Evolutionary conservation across 1,140 invertebrate species (phyloP), one percentile per base, ranked within the genome.

Genomic region (Cylas formicarius): DNA sequence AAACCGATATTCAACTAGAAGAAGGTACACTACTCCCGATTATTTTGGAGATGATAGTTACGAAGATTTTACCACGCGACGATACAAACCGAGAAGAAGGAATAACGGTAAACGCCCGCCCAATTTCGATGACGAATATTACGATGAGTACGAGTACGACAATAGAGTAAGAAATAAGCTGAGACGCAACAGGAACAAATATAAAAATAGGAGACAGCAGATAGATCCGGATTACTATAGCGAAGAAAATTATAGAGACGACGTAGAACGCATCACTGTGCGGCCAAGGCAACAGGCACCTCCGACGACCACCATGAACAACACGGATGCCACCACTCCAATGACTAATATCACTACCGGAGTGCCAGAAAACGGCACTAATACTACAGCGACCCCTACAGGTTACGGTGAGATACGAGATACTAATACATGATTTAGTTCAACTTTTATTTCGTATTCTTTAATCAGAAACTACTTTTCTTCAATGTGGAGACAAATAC

Each of bases 311-410:
- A 7, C 32, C 10, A 45, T 47, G 8, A 51, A 29, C n/a, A 26
- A 17, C 5, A 26, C 16, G 5, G 14, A 21, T 0, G 20, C 33
- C 14, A 44, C 43, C 4, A 48, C 44, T 2, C 34, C 14, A 9
- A 36, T 24, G 14, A 46, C 43, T 3, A 43, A 40, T 24, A 37
- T 39, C 20, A 54, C 52, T 9, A 51, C 40, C 18, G 45, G 29
- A 16, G 14, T 16, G 16, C 42, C 13, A 35, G 22, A 9, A 33
- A 28, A 17, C n/a, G n/a, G n/a, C n/a, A 43, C 28, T 32, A 14
- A 27, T 18, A 38, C 7, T 13, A 47, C 8, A 21, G 17, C 24
- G 5, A 16, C 31, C 4, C 26, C 22, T 7, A 40, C 38, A 27
- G 44, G 39, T 33, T 49, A 23, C 51, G 49, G 33, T 48, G 38